Evolutionary conservation across 37 sponge, comb jelly and placozoan species (phyloP), one percentile per base, ranked within the genome.

Genomic region (Diacarnus erythraeanus): DNA sequence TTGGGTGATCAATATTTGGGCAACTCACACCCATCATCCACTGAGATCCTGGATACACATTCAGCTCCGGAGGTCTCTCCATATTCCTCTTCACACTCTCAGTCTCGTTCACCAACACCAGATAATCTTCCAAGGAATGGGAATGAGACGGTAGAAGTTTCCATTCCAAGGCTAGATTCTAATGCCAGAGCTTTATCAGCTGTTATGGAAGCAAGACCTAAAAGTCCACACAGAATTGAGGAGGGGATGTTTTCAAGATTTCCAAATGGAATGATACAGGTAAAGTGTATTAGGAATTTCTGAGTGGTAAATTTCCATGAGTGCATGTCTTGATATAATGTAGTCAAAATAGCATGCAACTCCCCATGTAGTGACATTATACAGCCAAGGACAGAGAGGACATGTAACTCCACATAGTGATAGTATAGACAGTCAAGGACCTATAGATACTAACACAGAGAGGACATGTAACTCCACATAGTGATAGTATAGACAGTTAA

Each of bases 251-350:
- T 69, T 57, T 38, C n/a, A 54, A 44, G 57, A 22, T 57, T 80
- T 33, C 69, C 80, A 3, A 70, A 38, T 37, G 80, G 80, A 35
- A 80, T 80, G 80, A 40, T 80, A 22, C 56, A 80, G 80, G 80
- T 80, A 57, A 57, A 40, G n/a, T n/a, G n/a, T n/a, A n/a, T n/a
- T n/a, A n/a, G n/a, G n/a, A n/a, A n/a, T n/a, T n/a, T n/a, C n/a
- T n/a, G n/a, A n/a, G n/a, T n/a, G n/a, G n/a, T n/a, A n/a, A n/a
- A n/a, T n/a, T n/a, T n/a, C n/a, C n/a, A n/a, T n/a, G n/a, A n/a
- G n/a, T n/a, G n/a, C n/a, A n/a, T n/a, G n/a, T n/a, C n/a, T n/a
- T n/a, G n/a, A n/a, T n/a, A n/a, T n/a, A n/a, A n/a, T n/a, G n/a
- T n/a, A n/a, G n/a, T n/a, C n/a, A n/a, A n/a, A n/a, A n/a, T n/a